These are phyloP conservation scores for Formicarius rufipectus DNA, from an alignment of 2,113 vertebrate genomes.

Conservation along the genomic window DNA sequence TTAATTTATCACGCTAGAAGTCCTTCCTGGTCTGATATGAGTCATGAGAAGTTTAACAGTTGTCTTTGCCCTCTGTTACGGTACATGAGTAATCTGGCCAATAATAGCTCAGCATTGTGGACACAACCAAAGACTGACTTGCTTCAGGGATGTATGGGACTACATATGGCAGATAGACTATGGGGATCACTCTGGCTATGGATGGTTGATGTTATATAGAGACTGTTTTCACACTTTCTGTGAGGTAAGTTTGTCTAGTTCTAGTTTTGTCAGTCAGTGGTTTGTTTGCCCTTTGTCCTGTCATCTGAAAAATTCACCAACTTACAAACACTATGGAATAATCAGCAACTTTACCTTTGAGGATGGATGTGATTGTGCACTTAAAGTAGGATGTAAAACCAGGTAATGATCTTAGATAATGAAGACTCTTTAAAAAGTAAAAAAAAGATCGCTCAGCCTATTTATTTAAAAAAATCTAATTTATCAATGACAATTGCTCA, in stretches of 20 bases:
- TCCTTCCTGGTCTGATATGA: not conserved
- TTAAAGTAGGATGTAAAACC: not conserved
- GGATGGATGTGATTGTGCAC: not conserved
- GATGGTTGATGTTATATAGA: not conserved
- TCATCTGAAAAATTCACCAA: not conserved
- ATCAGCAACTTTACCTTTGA: not conserved
- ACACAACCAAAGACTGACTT: not conserved
- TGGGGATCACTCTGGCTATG: not conserved
- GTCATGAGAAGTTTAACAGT: not conserved
- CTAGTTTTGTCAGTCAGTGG: not conserved
- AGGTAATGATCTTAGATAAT: not conserved
- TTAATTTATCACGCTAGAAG: not conserved
- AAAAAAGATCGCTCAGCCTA: not conserved
- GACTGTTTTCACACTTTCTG: not conserved
- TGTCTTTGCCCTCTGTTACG: not conserved
- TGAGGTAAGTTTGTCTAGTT: not conserved
- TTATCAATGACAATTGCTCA: not conserved
- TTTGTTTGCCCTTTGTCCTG: not conserved
- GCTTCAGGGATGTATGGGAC: fast-evolving
- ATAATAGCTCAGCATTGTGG: not conserved
- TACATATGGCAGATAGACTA: not conserved
- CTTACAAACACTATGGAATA: not conserved
- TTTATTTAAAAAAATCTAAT: not conserved
- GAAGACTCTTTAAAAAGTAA: not conserved
- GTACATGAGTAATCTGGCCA: not conserved